Conservation (phyloP, 1,140 invertebrate genomes). For the Antheraea pernyi region DNA sequence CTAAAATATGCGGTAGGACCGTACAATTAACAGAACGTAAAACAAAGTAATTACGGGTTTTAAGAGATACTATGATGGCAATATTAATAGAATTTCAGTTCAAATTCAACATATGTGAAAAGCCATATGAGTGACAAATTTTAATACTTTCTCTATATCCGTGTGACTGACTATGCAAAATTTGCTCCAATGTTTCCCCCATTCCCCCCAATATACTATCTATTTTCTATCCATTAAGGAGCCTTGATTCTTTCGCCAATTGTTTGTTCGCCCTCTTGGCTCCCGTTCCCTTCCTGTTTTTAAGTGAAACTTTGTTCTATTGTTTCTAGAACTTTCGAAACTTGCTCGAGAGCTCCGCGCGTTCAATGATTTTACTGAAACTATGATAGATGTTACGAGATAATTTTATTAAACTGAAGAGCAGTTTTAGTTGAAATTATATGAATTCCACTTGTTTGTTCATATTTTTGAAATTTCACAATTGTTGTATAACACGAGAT, state of each 20-base stretch:
- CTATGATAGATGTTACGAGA: background rate
- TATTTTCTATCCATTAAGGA: slow-evolving; percentile 71
- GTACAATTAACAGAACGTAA: too few species aligned
- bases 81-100: background rate
- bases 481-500: too few species aligned
- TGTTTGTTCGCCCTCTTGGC: slow-evolving; percentile 37
- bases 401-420: background rate
- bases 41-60: too few species aligned
- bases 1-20: too few species aligned
- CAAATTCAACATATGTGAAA: background rate
- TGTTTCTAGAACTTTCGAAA: slow-evolving; percentile 12
- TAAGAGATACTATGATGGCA: too few species aligned
- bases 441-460: background rate
- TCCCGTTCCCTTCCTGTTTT: slow-evolving; percentile 33
- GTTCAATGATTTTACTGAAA: background rate
- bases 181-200: slow-evolving; percentile 56
- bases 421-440: background rate
- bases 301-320: slow-evolving; percentile 24
- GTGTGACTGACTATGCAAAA: slow-evolving; percentile 59
- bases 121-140: background rate
- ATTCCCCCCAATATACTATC: slow-evolving; percentile 43
- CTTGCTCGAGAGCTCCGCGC: background rate
- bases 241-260: slow-evolving; percentile 54
- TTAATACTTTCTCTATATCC: slow-evolving; percentile 17
- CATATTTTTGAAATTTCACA: background rate